Conservation (phyloP, 2,113 vertebrate genomes). For the Dasyornis broadbenti region DNA sequence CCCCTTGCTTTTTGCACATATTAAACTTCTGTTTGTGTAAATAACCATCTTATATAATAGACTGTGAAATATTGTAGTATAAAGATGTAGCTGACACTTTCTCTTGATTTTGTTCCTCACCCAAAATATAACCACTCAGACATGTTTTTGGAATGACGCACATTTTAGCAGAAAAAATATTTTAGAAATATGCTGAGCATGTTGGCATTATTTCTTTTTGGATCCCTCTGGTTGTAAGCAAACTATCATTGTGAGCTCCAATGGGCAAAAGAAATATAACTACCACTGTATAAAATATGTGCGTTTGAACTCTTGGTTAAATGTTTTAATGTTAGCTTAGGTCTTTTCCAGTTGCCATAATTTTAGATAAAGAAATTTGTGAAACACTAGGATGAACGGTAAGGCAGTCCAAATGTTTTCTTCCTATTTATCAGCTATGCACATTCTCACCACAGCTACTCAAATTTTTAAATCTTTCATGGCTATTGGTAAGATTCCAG, state of each 20-base stretch:
- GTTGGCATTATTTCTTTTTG: conserved; percentile 57
- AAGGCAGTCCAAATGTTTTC: conserved; percentile 4
- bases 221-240: conserved; percentile 36
- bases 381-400: background rate
- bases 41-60: conserved; percentile 8
- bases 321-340: conserved; percentile 1
- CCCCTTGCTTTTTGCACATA: background rate
- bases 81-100: conserved; percentile 27
- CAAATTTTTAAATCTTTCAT: conserved; percentile 68
- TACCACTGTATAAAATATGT: background rate
- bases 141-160: conserved; percentile 47
- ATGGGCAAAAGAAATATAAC: conserved; percentile 14
- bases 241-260: conserved; percentile 1
- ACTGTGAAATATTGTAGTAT: background rate
- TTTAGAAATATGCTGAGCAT: conserved; percentile 42
- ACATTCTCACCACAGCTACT: conserved; percentile 71
- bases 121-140: conserved; percentile 48
- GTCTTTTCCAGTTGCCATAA: background rate
- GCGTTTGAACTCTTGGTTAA: conserved; percentile 26
- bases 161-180: conserved; percentile 44
- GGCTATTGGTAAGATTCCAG: conserved; percentile 73
- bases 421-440: conserved; percentile 63
- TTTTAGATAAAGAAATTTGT: conserved; percentile 36
- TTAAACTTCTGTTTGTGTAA: conserved; percentile 8
- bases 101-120: conserved; percentile 37